phyloP scores from a whole-genome alignment of 2,113 vertebrate species.

The Butorides virescens region DNA sequence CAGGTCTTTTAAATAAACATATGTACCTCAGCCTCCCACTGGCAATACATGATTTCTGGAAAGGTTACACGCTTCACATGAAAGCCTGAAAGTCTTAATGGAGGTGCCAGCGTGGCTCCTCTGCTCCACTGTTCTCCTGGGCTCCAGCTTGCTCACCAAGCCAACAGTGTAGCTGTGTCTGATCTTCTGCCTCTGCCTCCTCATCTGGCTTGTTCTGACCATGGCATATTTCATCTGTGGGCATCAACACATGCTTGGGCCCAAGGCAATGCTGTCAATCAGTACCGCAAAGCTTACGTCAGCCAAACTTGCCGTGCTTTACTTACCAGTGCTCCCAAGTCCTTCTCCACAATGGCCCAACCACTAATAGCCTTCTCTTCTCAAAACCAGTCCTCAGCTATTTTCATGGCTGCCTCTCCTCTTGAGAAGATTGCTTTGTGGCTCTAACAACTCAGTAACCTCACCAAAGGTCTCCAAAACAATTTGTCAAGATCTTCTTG shows the following conservation, averaged over 20 bases:
- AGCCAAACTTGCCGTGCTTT: background rate
- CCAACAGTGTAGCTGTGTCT: background rate
- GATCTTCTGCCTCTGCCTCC: background rate
- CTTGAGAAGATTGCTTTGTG: background rate
- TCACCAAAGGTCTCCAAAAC: background rate
- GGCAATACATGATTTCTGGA: background rate
- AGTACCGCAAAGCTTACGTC: fast-evolving
- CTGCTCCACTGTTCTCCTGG: background rate
- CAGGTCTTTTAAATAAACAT: background rate
- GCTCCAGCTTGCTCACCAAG: background rate
- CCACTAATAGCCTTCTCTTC: background rate
- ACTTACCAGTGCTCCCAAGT: background rate
- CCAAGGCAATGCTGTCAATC: background rate
- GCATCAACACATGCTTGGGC: background rate
- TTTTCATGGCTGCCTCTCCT: background rate
- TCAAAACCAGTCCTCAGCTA: background rate
- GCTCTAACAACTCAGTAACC: background rate
- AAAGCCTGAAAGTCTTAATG: background rate
- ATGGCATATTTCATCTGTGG: background rate
- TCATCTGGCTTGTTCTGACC: background rate
- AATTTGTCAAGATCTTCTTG: background rate
- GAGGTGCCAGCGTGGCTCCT: background rate
- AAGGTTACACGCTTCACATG: background rate
- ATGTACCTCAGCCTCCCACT: background rate
- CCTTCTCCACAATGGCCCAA: background rate